Evolutionary conservation across 2,797 vertebrate species (phyloP).

Genomic region (Epinephelus awoara): DNA sequence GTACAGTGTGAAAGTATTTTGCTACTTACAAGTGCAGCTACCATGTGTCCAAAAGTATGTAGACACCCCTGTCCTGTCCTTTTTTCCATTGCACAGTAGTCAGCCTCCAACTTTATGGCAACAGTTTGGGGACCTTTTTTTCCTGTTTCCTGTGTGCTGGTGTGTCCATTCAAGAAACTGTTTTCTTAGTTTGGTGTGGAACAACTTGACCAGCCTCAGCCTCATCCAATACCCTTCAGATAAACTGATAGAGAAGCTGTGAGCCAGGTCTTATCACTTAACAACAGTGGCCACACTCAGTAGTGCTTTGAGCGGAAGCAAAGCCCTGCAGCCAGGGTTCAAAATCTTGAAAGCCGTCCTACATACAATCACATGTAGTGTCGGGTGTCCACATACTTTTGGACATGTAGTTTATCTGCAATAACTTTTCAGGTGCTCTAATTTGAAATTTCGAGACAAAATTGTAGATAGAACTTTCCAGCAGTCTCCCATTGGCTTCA

Average conservation of each 20-base stretch:
- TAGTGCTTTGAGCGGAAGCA: background rate
- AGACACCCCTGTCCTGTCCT: background rate
- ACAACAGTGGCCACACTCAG: background rate
- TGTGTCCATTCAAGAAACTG: background rate
- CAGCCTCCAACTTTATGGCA: background rate
- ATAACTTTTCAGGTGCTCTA: background rate
- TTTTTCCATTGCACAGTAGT: background rate
- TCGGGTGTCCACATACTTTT: background rate
- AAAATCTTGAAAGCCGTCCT: background rate
- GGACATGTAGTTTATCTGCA: background rate
- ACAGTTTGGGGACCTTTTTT: background rate
- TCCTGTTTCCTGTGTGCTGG: background rate
- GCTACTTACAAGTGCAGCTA: too few relatives aligned
- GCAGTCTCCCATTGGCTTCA: background rate
- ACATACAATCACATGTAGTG: too few relatives aligned
- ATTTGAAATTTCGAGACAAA: background rate
- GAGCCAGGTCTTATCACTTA: background rate
- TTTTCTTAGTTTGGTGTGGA: background rate
- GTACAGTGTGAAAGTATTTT: background rate
- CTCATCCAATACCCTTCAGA: background rate
- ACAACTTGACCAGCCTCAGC: background rate
- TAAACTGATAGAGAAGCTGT: background rate
- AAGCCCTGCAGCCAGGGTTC: background rate
- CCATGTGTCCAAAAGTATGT: background rate
- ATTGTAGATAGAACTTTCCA: slow-evolving; percentile 19